A percentile compares a stretch with the other conserved stretches of the same genome.
phyloP scores from a whole-genome alignment of 2,797 vertebrate species.

The Gallirallus australis region DNA sequence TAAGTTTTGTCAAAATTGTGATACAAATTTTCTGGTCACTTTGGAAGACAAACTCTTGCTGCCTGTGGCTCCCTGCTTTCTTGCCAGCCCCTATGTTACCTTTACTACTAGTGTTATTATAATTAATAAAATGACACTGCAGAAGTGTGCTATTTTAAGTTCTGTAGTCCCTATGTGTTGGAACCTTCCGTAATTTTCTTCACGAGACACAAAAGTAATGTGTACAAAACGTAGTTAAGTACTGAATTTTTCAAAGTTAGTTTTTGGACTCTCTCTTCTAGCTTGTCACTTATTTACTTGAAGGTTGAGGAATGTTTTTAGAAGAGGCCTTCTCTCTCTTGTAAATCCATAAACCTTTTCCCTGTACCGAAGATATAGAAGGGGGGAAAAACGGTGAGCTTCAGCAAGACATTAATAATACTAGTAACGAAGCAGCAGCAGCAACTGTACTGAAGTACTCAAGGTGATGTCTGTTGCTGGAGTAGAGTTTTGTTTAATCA shows the following conservation, averaged over 20 bases:
- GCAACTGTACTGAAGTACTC: neutral
- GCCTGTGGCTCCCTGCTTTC: neutral
- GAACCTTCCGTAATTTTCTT: constrained; percentile 55
- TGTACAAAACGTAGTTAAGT: neutral
- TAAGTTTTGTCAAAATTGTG: neutral
- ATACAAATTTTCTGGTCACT: neutral
- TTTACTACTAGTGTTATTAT: constrained; percentile 12
- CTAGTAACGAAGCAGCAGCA: neutral
- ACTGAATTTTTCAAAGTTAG: neutral
- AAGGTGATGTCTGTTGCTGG: neutral
- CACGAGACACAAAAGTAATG: neutral
- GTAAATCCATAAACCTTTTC: neutral
- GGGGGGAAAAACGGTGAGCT: neutral
- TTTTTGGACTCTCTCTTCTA: constrained; percentile 32
- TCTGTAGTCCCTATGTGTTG: constrained; percentile 21
- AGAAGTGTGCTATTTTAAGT: constrained; percentile 35
- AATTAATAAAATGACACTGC: constrained; percentile 8
- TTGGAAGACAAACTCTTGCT: neutral
- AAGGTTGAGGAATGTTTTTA: neutral
- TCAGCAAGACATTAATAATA: neutral
- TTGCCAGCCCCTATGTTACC: neutral
- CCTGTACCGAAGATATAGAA: neutral
- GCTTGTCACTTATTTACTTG: constrained; percentile 32
- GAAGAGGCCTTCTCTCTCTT: neutral
- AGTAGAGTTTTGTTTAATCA: neutral